Conservation (phyloP, 2,888 invertebrate species). For the Amphiduros pacificus region DNA sequence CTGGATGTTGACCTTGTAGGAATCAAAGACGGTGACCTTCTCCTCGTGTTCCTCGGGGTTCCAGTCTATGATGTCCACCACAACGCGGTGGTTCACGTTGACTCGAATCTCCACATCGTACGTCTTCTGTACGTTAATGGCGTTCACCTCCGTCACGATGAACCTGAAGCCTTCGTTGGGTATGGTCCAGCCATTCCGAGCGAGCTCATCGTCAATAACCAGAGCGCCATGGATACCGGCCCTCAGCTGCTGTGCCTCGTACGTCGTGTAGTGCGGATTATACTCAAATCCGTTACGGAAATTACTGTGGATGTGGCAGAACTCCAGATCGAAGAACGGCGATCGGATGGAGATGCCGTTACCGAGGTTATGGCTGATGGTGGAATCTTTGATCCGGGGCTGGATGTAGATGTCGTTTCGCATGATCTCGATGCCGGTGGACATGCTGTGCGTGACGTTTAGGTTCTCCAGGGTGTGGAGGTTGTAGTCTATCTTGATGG, state of each 20-base stretch:
- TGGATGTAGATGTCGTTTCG: constrained; percentile 88
- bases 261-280: constrained; percentile 78
- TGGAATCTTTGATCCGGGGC: constrained; percentile 73
- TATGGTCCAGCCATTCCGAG: not conserved
- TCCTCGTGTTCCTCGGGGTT: constrained; percentile 50
- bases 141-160: constrained; percentile 5
- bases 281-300: constrained; percentile 86
- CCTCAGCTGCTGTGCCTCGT: constrained; percentile 51
- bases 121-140: not conserved
- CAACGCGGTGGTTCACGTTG: constrained; percentile 29
- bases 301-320: constrained; percentile 72
- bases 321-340: constrained; percentile 62
- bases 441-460: constrained; percentile 61
- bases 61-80: constrained; percentile 54
- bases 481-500: constrained; percentile 67
- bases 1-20: not conserved
- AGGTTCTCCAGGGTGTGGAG: constrained; percentile 56
- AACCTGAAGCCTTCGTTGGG: constrained; percentile 13
- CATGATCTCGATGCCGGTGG: constrained; percentile 89
- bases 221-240: constrained; percentile 26
- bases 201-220: not conserved
- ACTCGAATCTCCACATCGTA: constrained; percentile 25
- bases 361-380: constrained; percentile 61
- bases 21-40: constrained; percentile 33
- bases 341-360: constrained; percentile 84